Conservation (phyloP, 2,888 invertebrate genomes). For the Iselma pallidipennis region DNA sequence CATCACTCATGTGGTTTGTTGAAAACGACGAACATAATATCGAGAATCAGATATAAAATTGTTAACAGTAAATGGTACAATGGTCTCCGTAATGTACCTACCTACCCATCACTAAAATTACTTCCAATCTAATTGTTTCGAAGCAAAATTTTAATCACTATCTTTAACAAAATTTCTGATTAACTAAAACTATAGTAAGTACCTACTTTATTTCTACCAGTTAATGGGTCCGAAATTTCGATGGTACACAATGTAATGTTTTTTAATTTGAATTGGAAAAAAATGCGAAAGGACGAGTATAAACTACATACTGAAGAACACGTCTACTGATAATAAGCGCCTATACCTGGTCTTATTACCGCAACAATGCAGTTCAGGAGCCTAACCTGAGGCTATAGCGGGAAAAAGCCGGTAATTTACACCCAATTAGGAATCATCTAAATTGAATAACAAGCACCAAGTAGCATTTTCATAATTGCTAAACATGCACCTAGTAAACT, state of each 20-base stretch:
- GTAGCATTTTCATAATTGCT: conserved; percentile 34
- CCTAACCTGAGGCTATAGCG: conserved; percentile 42
- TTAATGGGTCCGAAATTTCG: too few relatives aligned
- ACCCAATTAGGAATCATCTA: conserved; percentile 50
- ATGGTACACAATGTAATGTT: too few relatives aligned
- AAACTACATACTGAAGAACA: conserved; percentile 17
- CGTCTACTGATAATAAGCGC: conserved; percentile 24
- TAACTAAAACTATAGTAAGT: too few relatives aligned
- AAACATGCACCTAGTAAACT: conserved; percentile 27
- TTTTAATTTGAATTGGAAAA: too few relatives aligned
- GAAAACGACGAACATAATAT: background rate
- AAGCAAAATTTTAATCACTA: too few relatives aligned
- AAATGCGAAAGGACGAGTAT: conserved; percentile 4
- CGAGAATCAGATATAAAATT: too few relatives aligned
- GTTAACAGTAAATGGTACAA: too few relatives aligned
- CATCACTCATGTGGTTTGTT: conserved; percentile 9
- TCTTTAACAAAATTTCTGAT: too few relatives aligned
- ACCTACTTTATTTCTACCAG: too few relatives aligned
- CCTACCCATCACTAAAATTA: too few relatives aligned
- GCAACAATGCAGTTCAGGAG: conserved; percentile 43
- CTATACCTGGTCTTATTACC: conserved; percentile 25
- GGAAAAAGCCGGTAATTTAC: conserved; percentile 50
- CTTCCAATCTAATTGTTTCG: too few relatives aligned
- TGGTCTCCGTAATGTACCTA: too few relatives aligned
- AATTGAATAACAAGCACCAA: conserved; percentile 50